Percentiles rank a stretch among this genome's conserved stretches.
These are phyloP conservation scores for Athene noctua DNA, from an alignment of 2,113 vertebrate genomes.

Conservation along the genomic window DNA sequence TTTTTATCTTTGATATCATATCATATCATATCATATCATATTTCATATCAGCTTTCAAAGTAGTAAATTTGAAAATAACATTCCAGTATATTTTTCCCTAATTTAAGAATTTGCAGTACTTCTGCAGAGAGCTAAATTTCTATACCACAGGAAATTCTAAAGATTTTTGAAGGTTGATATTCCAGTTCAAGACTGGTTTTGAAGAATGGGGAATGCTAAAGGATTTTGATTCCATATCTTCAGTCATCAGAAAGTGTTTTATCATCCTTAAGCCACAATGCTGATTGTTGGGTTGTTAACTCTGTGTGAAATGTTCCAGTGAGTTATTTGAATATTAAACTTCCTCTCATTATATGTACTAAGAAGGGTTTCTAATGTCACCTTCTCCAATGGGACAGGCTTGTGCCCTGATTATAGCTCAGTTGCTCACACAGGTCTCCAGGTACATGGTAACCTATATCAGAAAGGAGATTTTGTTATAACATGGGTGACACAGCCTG, in stretches of 20 bases:
- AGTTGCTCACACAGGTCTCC: neutral
- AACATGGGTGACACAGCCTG: neutral
- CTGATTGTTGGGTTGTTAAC: neutral
- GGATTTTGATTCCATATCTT: neutral
- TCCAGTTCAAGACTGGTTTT: neutral
- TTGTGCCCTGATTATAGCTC: neutral
- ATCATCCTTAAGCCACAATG: neutral
- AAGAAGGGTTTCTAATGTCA: neutral
- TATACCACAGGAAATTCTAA: neutral
- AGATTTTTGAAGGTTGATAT: neutral
- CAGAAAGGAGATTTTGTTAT: neutral
- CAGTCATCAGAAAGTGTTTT: neutral
- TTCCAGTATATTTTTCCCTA: neutral
- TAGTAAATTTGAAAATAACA: neutral
- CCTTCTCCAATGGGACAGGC: neutral
- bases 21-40: too few species aligned
- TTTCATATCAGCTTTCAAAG: neutral
- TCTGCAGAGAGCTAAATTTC: neutral
- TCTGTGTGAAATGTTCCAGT: neutral
- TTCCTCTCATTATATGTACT: neutral
- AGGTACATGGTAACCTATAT: neutral
- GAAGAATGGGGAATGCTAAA: neutral
- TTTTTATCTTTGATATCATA: neutral
- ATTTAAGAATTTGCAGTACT: neutral
- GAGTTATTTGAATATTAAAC: neutral